Evolutionary conservation across 2,888 invertebrate species (phyloP).

Genomic region (Galerucella nymphaeae): DNA sequence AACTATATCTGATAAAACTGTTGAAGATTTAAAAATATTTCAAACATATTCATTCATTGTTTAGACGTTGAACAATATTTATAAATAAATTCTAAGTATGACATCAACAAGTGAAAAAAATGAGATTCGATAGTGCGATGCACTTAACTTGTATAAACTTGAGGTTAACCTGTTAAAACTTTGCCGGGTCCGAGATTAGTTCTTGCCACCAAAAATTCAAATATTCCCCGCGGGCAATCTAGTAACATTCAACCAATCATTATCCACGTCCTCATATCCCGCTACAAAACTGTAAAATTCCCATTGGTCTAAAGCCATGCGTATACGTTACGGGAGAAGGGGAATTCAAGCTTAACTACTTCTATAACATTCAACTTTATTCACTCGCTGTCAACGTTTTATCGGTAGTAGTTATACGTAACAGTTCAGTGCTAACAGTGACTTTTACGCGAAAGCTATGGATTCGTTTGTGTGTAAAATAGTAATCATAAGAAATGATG

Average conservation of each 20-base stretch:
- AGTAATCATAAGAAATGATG: slow-evolving; percentile 43
- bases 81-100: background rate
- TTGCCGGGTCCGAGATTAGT: background rate
- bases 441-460: slow-evolving; percentile 22
- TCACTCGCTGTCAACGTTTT: background rate
- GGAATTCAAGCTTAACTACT: background rate
- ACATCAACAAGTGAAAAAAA: slow-evolving; percentile 5
- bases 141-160: slow-evolving; percentile 10
- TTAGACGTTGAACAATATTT: background rate
- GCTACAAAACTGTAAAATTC: background rate
- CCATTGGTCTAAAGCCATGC: slow-evolving; percentile 29
- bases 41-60: too few relatives aligned
- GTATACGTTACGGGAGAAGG: background rate
- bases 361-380: background rate
- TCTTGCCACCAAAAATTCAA: slow-evolving; percentile 13
- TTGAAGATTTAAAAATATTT: too few relatives aligned
- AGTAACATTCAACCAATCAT: background rate
- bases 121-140: background rate
- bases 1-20: too few relatives aligned
- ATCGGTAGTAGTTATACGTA: background rate
- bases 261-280: background rate
- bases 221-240: slow-evolving; percentile 5
- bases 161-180: slow-evolving; percentile 16
- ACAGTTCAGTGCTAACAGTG: background rate
- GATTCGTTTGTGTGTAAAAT: slow-evolving; percentile 48